A percentile compares a stretch with the other conserved stretches of the same genome.
Evolutionary conservation across 2,888 invertebrate species (phyloP).

Genomic region (Polyommatus iphigenia): DNA sequence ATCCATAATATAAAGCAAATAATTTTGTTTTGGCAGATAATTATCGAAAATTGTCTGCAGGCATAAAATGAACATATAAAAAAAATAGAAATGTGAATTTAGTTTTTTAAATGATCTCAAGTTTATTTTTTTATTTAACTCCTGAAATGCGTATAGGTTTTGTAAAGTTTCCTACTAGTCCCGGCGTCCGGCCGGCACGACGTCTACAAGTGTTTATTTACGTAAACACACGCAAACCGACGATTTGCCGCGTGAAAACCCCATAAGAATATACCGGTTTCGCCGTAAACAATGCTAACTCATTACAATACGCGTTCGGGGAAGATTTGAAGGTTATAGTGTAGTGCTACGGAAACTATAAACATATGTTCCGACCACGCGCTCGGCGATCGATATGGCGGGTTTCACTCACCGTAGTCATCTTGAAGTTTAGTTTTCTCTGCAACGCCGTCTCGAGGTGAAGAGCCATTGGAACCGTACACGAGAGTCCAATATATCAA

Average conservation of each 20-base stretch:
- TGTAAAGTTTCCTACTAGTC: neutral
- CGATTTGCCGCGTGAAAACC: conserved; percentile 34
- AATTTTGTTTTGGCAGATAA: too few species aligned
- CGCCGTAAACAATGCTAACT: conserved; percentile 38
- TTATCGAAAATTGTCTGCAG: too few species aligned
- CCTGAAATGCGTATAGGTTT: neutral
- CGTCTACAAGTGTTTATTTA: conserved; percentile 74
- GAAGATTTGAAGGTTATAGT: conserved; percentile 48
- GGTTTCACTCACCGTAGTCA: conserved; percentile 78
- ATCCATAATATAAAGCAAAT: too few species aligned
- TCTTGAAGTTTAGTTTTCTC: conserved; percentile 78
- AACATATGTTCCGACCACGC: conserved; percentile 75
- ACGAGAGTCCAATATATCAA: conserved; percentile 51
- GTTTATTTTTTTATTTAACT: too few species aligned
- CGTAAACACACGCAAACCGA: conserved; percentile 45
- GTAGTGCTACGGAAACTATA: conserved; percentile 50
- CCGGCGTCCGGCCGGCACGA: neutral
- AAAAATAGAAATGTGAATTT: too few species aligned
- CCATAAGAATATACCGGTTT: conserved; percentile 1
- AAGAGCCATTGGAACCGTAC: conserved; percentile 63
- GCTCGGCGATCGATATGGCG: conserved; percentile 70
- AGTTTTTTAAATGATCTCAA: too few species aligned
- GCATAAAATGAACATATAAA: too few species aligned
- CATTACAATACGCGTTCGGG: conserved; percentile 43
- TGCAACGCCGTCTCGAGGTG: conserved; percentile 77